Percentiles rank a stretch among this genome's conserved stretches.
Evolutionary conservation across 2,888 invertebrate species (phyloP).

Genomic region (Parascotia fuliginaria): DNA sequence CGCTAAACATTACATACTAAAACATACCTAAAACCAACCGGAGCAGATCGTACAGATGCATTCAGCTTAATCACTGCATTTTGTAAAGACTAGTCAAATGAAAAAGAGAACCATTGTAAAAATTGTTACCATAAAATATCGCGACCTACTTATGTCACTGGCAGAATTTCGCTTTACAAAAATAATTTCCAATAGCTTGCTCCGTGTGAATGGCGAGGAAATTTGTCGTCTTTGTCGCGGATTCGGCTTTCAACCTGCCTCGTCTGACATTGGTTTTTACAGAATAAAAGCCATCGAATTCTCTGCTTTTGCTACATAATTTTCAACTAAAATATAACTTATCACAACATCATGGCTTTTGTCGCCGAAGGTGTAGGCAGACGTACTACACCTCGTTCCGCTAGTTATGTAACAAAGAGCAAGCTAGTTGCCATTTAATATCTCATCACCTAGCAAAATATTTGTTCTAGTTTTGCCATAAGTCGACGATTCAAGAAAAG

Average conservation of each 20-base stretch:
- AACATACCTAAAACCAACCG: no score
- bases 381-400: no score
- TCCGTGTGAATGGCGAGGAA: slow-evolving; percentile 65
- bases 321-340: neutral
- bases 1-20: no score
- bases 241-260: slow-evolving; percentile 52
- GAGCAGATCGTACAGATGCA: no score
- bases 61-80: slow-evolving; percentile 12
- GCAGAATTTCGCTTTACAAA: slow-evolving; percentile 63
- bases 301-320: neutral
- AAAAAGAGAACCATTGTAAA: slow-evolving; percentile 46
- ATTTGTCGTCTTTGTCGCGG: slow-evolving; percentile 66
- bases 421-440: no score
- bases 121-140: slow-evolving; percentile 61
- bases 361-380: no score
- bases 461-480: no score
- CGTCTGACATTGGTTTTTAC: slow-evolving; percentile 48
- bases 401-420: no score
- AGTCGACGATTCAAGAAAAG: no score
- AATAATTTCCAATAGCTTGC: slow-evolving; percentile 72
- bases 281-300: neutral
- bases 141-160: slow-evolving; percentile 72
- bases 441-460: no score
- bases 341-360: no score
- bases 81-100: slow-evolving; percentile 15